Conservation (phyloP, 2,888 invertebrate genomes). For the Ornithoptera priamus region DNA sequence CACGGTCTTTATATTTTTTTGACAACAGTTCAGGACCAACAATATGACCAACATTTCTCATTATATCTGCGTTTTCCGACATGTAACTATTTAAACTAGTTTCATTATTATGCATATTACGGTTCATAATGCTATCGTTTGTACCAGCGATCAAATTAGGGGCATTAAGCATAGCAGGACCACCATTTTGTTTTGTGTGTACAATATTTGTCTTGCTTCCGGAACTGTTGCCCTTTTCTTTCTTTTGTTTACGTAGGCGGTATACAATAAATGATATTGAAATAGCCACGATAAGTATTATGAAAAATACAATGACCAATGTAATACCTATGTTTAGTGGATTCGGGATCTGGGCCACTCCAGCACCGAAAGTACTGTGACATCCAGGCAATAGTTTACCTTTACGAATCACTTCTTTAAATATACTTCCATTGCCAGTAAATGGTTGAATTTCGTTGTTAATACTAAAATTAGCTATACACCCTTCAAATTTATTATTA, state of each 20-base stretch:
- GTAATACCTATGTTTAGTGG: constrained; percentile 96
- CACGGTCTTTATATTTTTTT: constrained; percentile 93
- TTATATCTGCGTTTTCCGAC: constrained; percentile 86
- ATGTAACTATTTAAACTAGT: constrained; percentile 85
- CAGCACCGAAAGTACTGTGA: constrained; percentile 86
- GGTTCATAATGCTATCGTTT: constrained; percentile 84
- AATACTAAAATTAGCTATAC: constrained; percentile 92
- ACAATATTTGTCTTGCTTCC: constrained; percentile 84
- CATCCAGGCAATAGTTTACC: constrained; percentile 90
- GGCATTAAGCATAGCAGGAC: constrained; percentile 84
- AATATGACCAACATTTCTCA: constrained; percentile 87
- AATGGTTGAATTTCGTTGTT: constrained; percentile 95
- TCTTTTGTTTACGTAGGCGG: constrained; percentile 91
- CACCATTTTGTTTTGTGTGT: constrained; percentile 89
- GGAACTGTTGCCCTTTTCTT: constrained; percentile 87
- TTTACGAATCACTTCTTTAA: constrained; percentile 83
- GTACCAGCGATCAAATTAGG: constrained; percentile 84
- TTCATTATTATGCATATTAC: constrained; percentile 85
- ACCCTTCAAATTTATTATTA: constrained; percentile 90
- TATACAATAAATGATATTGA: constrained; percentile 95
- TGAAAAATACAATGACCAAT: constrained; percentile 95
- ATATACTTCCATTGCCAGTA: constrained; percentile 91
- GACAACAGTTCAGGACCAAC: constrained; percentile 92
- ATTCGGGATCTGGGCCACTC: constrained; percentile 88
- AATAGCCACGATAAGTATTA: constrained; percentile 92